Percentiles rank a stretch among this genome's conserved stretches.
Conservation (phyloP, 1,140 invertebrate genomes). For the Zaprionus ghesquierei region DNA sequence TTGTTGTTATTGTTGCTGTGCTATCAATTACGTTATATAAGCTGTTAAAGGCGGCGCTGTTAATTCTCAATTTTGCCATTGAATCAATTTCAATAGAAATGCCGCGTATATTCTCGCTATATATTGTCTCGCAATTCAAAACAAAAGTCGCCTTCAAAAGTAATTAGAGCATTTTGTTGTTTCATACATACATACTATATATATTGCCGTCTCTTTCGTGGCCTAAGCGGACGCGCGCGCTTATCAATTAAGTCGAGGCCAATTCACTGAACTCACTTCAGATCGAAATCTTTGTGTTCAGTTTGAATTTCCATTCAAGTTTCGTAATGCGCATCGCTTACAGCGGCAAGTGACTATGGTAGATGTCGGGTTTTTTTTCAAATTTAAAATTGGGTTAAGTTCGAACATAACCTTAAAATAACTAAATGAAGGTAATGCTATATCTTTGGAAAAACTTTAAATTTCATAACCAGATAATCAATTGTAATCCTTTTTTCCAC, state of each 20-base stretch:
- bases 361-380: too few species aligned
- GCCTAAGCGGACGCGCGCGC: too few species aligned
- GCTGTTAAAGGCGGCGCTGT: not conserved
- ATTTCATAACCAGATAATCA: too few species aligned
- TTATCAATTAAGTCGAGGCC: constrained; percentile 40
- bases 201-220: not conserved
- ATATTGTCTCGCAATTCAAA: not conserved
- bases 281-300: not conserved
- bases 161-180: constrained; percentile 19
- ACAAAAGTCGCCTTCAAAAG: constrained; percentile 12
- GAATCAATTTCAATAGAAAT: constrained; percentile 2
- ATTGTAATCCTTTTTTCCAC: too few species aligned
- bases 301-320: not conserved
- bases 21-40: not conserved
- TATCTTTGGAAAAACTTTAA: too few species aligned
- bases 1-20: too few species aligned
- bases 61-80: not conserved
- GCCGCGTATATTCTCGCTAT: constrained; percentile 1
- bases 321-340: not conserved
- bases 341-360: too few species aligned
- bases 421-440: too few species aligned
- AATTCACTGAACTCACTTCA: constrained; percentile 17
- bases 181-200: constrained; percentile 1
- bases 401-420: too few species aligned
- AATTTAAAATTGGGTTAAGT: too few species aligned